A percentile compares a stretch with the other conserved stretches of the same genome.
Evolutionary conservation across 2,113 vertebrate species (phyloP).

Genomic region (Trogon surrucura): DNA sequence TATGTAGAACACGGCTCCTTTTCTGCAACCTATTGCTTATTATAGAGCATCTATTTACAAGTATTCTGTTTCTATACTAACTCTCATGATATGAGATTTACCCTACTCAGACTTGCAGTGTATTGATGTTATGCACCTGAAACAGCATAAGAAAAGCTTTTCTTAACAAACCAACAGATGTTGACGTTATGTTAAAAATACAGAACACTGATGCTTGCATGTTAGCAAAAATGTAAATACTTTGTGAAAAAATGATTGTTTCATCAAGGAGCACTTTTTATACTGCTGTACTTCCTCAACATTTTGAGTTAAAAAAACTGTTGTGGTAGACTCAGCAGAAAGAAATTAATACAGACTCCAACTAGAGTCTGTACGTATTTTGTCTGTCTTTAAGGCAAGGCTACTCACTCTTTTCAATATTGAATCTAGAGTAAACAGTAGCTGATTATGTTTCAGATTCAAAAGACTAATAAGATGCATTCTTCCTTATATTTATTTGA

Average conservation of each 20-base stretch:
- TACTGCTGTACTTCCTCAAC: background rate
- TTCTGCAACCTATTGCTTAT: background rate
- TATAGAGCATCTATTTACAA: background rate
- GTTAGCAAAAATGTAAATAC: background rate
- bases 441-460: background rate
- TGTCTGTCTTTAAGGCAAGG: background rate
- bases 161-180: background rate
- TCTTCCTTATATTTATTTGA: background rate
- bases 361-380: background rate
- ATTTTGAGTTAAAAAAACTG: background rate
- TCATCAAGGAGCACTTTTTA: background rate
- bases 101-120: rapidly evolving
- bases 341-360: background rate
- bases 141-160: background rate
- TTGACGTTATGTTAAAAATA: background rate
- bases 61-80: background rate
- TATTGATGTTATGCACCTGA: background rate
- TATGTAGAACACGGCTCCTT: background rate
- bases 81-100: background rate
- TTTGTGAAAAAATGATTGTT: background rate
- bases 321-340: background rate
- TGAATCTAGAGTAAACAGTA: background rate
- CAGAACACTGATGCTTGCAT: background rate
- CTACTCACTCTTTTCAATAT: background rate
- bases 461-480: background rate